Evolutionary conservation across 2,113 vertebrate genomes (phyloP).

Genomic region (Engystomops pustulosus): DNA sequence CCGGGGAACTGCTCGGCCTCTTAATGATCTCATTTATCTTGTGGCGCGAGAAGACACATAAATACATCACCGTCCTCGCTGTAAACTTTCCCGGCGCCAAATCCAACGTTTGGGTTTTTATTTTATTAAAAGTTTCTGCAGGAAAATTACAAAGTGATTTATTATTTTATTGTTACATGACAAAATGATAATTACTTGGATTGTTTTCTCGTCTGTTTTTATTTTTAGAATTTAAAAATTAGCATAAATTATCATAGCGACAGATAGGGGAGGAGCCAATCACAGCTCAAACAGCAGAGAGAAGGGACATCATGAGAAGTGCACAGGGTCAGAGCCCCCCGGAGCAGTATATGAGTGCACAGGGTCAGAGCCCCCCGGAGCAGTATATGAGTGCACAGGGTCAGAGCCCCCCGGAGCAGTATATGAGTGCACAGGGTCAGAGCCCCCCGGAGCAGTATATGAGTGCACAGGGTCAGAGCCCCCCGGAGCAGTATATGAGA

Average conservation of each 20-base stretch:
- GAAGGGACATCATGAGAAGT: no score
- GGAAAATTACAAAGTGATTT: slow-evolving; percentile 28
- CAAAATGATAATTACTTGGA: slow-evolving; percentile 36
- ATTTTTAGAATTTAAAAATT: slow-evolving; percentile 14
- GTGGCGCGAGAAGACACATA: neutral
- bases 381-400: no score
- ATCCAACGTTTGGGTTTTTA: neutral
- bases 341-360: no score
- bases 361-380: no score
- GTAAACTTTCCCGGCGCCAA: slow-evolving; percentile 1
- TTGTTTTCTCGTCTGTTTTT: slow-evolving; percentile 21
- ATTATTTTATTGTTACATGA: slow-evolving; percentile 28
- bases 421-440: no score
- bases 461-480: no score
- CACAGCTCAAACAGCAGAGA: no score
- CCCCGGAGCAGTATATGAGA: no score
- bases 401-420: no score
- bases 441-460: no score
- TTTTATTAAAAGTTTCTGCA: slow-evolving; percentile 25
- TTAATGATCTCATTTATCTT: slow-evolving; percentile 50
- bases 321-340: no score
- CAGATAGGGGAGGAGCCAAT: no score
- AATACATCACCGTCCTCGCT: slow-evolving; percentile 28
- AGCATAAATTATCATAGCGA: neutral
- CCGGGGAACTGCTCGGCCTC: neutral